Evolutionary conservation across 2,113 vertebrate genomes (phyloP), one percentile per base, ranked within the genome.

Genomic region (Nibea coibor): DNA sequence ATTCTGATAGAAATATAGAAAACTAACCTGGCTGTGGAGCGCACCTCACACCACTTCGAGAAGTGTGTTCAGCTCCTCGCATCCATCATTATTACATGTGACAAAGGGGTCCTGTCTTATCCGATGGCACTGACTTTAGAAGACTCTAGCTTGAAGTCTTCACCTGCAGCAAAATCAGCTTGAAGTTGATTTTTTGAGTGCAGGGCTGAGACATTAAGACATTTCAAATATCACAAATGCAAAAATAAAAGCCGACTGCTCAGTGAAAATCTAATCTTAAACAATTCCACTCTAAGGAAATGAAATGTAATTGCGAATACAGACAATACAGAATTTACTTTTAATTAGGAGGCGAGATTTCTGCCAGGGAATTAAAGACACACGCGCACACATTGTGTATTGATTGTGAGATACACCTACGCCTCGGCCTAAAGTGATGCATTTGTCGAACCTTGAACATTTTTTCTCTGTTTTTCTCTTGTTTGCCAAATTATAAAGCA

Each of bases 401-500:
- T 80, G 76, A 87, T 72, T 67, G 81, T 80, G 63, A 81, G 71
- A 68, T 67, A 42, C 73, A 64, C 80, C 66, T 10, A 74, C 57
- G 35, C 84, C 72, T 80, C 5, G 2, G 58, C 61, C 67, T 83
- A 72, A 89, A 91, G 83, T 79, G 82, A 85, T 68, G 78, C 81
- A 82, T 91, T 88, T 90, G 78, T 88, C 86, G 87, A 93, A 81
- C 87, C 85, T 90, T 82, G 83, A 88, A 85, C 86, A 84, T 87
- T 84, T 90, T 81, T 75, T 58, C 77, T 66, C 5, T 82, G 54
- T 83, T 85, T 87, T 81, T 72, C 80, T 91, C 86, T 90, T 93
- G 91, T 94, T 93, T 93, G 87, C 85, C 87, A 91, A 90, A 93
- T 91, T 90, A 82, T 91, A 83, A 91, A 87, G 88, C 89, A 90